phyloP scores from a whole-genome alignment of 2,888 invertebrate genomes.

The Oegoconia quadripuncta region DNA sequence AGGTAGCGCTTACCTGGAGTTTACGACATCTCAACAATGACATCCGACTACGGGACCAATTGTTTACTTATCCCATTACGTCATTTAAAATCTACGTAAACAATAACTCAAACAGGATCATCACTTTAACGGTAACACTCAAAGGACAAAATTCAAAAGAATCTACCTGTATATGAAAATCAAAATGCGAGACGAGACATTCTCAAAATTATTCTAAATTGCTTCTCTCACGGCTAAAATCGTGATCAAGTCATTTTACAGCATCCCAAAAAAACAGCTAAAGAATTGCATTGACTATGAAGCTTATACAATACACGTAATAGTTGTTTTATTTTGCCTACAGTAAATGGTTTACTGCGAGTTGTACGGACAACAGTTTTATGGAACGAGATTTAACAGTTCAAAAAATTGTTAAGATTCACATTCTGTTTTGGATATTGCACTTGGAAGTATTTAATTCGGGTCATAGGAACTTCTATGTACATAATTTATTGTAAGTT shows the following conservation, averaged over 20 bases:
- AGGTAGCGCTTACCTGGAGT: conserved; percentile 71
- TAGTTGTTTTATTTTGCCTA: no score
- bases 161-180: conserved; percentile 58
- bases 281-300: conserved; percentile 6
- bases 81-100: conserved; percentile 52
- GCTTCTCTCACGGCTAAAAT: conserved; percentile 11
- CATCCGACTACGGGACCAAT: conserved; percentile 36
- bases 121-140: conserved; percentile 59
- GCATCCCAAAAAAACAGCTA: conserved; percentile 2
- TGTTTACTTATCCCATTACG: conserved; percentile 73
- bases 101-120: conserved; percentile 58
- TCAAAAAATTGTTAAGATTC: no score
- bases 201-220: conserved; percentile 20
- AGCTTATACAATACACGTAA: no score
- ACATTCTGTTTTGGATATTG: no score
- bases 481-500: no score
- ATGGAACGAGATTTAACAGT: no score
- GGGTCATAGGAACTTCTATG: no score
- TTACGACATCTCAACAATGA: conserved; percentile 55
- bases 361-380: no score
- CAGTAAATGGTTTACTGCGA: no score
- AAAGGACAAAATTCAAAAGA: conserved; percentile 41
- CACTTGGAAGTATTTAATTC: no score
- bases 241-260: conserved; percentile 14
- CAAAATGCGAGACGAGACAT: conserved; percentile 17